Evolutionary conservation across 2,797 vertebrate species (phyloP).

Genomic region (Meriones psammophilus): DNA sequence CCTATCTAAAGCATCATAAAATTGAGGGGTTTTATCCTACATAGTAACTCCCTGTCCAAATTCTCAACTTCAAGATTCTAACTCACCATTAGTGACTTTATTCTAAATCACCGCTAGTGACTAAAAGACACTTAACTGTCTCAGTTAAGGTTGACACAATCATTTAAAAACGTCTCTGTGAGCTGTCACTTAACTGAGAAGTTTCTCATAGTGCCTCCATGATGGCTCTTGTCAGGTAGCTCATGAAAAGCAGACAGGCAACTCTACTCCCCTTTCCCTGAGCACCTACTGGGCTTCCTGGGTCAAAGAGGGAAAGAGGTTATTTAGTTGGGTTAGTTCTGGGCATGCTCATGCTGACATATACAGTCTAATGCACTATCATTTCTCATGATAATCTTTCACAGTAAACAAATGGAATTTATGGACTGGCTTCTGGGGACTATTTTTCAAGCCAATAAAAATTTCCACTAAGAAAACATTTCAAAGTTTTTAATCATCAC

Average conservation of each 20-base stretch:
- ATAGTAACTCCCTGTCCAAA: constrained; percentile 10
- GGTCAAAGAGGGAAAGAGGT: constrained; percentile 11
- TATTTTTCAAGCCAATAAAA: neutral
- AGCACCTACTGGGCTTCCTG: neutral
- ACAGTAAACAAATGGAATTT: constrained; percentile 25
- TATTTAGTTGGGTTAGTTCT: neutral
- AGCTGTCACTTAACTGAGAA: neutral
- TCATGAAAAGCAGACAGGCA: neutral
- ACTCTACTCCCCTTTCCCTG: neutral
- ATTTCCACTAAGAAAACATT: neutral
- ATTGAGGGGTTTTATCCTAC: neutral
- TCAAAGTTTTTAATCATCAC: neutral
- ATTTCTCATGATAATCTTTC: neutral
- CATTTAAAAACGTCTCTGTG: constrained; percentile 25
- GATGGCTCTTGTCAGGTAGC: neutral
- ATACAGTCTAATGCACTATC: neutral
- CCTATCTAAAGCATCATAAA: constrained; percentile 41
- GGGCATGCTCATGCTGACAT: neutral
- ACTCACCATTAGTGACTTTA: too few species aligned
- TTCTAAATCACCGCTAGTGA: neutral
- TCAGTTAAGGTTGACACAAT: neutral
- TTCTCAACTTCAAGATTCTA: neutral
- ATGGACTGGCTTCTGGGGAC: neutral
- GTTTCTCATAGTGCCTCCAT: neutral
- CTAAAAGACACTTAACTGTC: neutral